Evolutionary conservation across 2,888 invertebrate genomes (phyloP), one percentile per base, ranked within the genome.

Genomic region (Cryptus armator): DNA sequence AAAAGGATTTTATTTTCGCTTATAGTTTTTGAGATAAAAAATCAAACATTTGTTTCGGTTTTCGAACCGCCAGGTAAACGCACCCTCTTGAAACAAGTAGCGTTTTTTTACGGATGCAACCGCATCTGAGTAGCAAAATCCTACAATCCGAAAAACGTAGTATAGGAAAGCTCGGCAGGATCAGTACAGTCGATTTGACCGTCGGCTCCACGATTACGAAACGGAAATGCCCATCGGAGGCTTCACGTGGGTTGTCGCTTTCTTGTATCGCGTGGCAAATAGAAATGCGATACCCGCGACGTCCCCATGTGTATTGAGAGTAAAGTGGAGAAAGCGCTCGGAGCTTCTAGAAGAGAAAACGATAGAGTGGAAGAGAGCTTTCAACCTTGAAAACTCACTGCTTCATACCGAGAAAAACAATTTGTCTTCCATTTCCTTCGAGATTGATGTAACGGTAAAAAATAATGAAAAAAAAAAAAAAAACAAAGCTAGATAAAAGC

Each of bases 341-440:
- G 51, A 46, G 14, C 56, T 59, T 19, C 48, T 37, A 62, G 53
- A 64, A 46, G 32, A 68, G 48, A 81, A 62, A 24, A 44, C 48
- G 56, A 71, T 51, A 43, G n/a, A 48, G 19, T 44, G 59, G 16
- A 43, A 16, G 48, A 59, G 37, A 72, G 72, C 62, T 76, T 76
- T 59, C 66, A 62, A 68, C 48, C 44, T 76, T 56, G 66, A 77
- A 66, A 43, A 32, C 67, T 67, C 24, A 19, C 7, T 7, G 37
- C 44, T n/a, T n/a, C 51, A 12, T 43, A 19, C 48, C 19, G 9
- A 71, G 46, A 79, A 37, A 76, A 37, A 70, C 75, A 75, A 76
- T 81, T 81, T 81, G 51, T 77, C 44, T 51, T 72, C 51, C 67
- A 12, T 66, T 46, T 37, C 51, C 66, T 56, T 44, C 70, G 76